phyloP scores from a whole-genome alignment of 2,888 invertebrate species.

The Mechanitis mazaeus region DNA sequence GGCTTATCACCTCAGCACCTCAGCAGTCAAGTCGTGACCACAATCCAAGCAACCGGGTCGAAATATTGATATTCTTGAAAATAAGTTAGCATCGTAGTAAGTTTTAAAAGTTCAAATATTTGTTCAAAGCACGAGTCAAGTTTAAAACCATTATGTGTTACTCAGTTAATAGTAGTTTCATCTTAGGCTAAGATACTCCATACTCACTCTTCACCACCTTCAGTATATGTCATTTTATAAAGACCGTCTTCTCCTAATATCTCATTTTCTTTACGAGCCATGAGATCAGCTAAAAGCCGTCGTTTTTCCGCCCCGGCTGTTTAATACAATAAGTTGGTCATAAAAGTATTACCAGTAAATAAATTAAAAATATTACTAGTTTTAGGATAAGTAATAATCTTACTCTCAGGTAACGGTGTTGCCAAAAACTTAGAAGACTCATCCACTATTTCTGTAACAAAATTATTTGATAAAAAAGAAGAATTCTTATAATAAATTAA shows the following conservation, averaged over 20 bases:
- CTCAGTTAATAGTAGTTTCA: not conserved
- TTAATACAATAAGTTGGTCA: not conserved
- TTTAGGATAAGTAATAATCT: conserved; percentile 28
- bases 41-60: too few relatives aligned
- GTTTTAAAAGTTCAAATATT: too few relatives aligned
- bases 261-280: conserved; percentile 45
- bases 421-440: conserved; percentile 52
- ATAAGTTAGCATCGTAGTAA: too few relatives aligned
- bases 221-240: conserved; percentile 50
- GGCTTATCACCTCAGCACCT: too few relatives aligned
- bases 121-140: too few relatives aligned
- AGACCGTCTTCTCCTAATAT: conserved; percentile 39
- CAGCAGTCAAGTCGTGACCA: too few relatives aligned
- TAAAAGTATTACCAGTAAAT: not conserved
- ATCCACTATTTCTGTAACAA: conserved; percentile 46
- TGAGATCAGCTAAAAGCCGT: conserved; percentile 46
- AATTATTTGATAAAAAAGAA: not conserved
- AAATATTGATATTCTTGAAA: too few relatives aligned
- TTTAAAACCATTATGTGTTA: not conserved
- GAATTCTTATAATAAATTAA: not conserved
- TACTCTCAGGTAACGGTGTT: conserved; percentile 49
- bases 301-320: conserved; percentile 47
- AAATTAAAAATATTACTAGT: not conserved
- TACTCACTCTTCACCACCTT: conserved; percentile 52
- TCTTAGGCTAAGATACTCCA: not conserved